Evolutionary conservation across 1,140 invertebrate genomes (phyloP).

Genomic region (Saxidomus purpurata): DNA sequence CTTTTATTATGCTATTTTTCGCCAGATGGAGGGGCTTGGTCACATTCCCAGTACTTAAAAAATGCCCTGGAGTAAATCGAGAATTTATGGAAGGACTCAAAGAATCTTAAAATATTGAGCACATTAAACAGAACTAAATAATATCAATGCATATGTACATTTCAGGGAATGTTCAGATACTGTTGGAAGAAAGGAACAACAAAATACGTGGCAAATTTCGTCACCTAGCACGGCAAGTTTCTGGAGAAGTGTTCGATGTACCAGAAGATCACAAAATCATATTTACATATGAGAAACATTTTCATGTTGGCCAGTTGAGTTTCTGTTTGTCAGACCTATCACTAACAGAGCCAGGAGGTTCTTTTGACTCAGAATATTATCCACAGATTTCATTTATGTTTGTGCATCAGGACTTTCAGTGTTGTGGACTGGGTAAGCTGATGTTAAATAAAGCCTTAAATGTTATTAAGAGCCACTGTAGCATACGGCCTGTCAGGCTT

Average conservation of each 20-base stretch:
- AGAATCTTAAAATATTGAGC: too few relatives aligned
- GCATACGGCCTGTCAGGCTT: slow-evolving; percentile 67
- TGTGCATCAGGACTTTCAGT: slow-evolving; percentile 74
- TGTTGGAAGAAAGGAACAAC: slow-evolving; percentile 61
- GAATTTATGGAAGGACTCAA: too few relatives aligned
- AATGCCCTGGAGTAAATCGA: too few relatives aligned
- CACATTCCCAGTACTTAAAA: too few relatives aligned
- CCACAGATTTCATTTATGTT: slow-evolving; percentile 76
- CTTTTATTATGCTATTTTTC: too few relatives aligned
- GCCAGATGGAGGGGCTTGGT: too few relatives aligned
- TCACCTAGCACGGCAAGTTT: slow-evolving; percentile 73
- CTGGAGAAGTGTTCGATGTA: slow-evolving; percentile 74
- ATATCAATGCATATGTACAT: too few relatives aligned
- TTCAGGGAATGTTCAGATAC: slow-evolving; percentile 64
- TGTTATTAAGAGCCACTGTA: slow-evolving; percentile 40
- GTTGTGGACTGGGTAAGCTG: slow-evolving; percentile 64
- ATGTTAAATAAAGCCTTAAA: slow-evolving; percentile 66
- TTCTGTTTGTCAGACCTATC: slow-evolving; percentile 60
- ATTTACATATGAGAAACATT: slow-evolving; percentile 70
- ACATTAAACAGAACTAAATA: too few relatives aligned
- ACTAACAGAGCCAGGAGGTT: slow-evolving; percentile 40
- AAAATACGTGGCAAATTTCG: slow-evolving; percentile 69
- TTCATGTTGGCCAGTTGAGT: slow-evolving; percentile 64
- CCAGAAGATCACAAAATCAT: slow-evolving; percentile 74
- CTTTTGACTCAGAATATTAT: slow-evolving; percentile 73